Base-by-base conservation (phyloP, 2,888 invertebrate genomes). In the Metalampra italica region DNA sequence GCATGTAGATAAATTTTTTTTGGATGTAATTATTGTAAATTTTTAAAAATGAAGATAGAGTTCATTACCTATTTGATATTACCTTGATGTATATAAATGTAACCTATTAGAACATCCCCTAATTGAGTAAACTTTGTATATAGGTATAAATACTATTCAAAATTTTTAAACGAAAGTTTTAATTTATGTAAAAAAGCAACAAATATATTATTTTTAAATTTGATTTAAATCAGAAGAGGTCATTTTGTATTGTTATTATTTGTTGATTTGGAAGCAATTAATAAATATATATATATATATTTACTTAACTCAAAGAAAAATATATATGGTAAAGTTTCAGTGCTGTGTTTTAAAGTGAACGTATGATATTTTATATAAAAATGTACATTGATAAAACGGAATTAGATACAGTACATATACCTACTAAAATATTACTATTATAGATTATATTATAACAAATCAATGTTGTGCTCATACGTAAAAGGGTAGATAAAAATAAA, bases 321-420 rank as follows among this genome's bases (percentile, higher is more conserved):
- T 4, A 34, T 34, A 39, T 39, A 39, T 13, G 13, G 15, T 39
- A 11, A 42, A 43, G 32, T 45, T 45, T 29, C 29, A 45, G 45
- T 37, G 45, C 45, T 45, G 45, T 45, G 45, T 43, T 29, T 42
- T 9, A 45, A 37, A 45, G 12, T 37, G 45, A 45, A 34, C 22
- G 34, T 49, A 45, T 36, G 36, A 36, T 49, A 45, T 45, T 49
- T 49, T 45, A 42, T 49, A 49, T 15, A 29, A 42, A 29, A 29
- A 39, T 49, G 49, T 49, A 45, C 42, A 49, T 41, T 37, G 44
- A 45, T 48, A 42, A 29, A 40, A 46, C 8, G 32, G 11, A 40
- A 46, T 47, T 45, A 41, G 30, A 41, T 12, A n/a, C 29, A 36
- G 9, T 36, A n/a, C 9, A 3, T 3, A 36, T 36, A n/a, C 9